Conservation (phyloP, 1,140 invertebrate species). For the Diprion similis region DNA sequence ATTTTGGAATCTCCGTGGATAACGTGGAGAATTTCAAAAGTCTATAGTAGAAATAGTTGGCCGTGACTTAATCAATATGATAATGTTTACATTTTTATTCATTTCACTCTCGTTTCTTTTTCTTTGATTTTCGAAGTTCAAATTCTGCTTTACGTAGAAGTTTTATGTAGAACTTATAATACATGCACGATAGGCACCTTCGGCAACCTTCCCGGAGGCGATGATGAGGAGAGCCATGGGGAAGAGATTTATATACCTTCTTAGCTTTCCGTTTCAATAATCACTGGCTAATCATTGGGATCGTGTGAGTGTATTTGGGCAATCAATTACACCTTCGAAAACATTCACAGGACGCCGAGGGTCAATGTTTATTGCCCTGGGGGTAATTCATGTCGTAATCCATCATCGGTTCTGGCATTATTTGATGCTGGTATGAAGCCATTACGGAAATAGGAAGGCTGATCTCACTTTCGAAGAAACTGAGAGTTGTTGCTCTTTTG, state of each 20-base stretch:
- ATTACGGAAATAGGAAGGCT: not conserved
- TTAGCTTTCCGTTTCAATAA: not conserved
- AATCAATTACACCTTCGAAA: conserved; percentile 7
- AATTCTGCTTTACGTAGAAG: too few relatives aligned
- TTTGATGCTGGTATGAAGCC: not conserved
- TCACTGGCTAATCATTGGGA: not conserved
- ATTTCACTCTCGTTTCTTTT: too few relatives aligned
- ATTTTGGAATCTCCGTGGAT: too few relatives aligned
- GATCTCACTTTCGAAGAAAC: conserved; percentile 4
- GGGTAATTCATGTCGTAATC: not conserved
- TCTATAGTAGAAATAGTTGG: too few relatives aligned
- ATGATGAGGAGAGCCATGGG: too few relatives aligned
- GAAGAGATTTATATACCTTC: too few relatives aligned
- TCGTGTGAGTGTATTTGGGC: not conserved
- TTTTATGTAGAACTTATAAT: too few relatives aligned
- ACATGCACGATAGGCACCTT: too few relatives aligned
- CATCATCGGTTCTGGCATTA: not conserved
- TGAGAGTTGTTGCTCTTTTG: not conserved
- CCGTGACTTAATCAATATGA: not conserved
- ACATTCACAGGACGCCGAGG: not conserved
- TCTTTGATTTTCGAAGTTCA: too few relatives aligned
- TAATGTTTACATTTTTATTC: not conserved
- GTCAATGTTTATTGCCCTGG: not conserved
- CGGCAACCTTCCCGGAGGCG: too few relatives aligned
- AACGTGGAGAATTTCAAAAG: too few relatives aligned